Evolutionary conservation across 2,888 invertebrate species (phyloP), one percentile per base, ranked within the genome.

Genomic region (Hipparchia sbordonii): DNA sequence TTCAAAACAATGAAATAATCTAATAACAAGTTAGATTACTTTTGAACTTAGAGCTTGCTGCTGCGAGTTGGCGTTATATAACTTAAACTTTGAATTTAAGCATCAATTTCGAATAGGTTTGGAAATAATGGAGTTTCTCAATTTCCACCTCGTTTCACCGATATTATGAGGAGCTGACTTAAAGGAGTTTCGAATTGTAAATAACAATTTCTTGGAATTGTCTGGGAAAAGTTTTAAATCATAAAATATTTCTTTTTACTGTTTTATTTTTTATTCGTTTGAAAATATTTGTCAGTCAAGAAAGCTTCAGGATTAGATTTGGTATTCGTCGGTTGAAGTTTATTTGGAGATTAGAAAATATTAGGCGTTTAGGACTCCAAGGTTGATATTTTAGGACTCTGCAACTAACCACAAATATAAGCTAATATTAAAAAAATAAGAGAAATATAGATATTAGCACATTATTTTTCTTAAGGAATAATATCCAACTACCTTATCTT

Each of bases 11-110:
- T 13, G 10, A 63, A 63, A 63, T 51, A 63, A 51, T 51, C 48
- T 48, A 63, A 61, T 46, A 61, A 23, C 51, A 65, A 65, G 33
- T 65, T 65, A 12, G 33, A 65, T 65, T 65, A 52, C 63, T 52
- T 65, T 10, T 23, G 23, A 10, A 4, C 51, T 23, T 48, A 6
- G 13, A 6, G 13, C 12, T 13, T 33, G n/a, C 9, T 33, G 59
- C 4, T 33, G 33, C 59, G 59, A 59, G 13, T 33, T 59, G 4
- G 12, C 3, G 5, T 60, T 46, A 2, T 52, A 65, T 33, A 51
- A 65, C 23, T 51, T 48, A 10, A 63, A 63, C 63, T 63, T 65
- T 12, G 51, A 62, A 65, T 48, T 5, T 23, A n/a, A 46, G 51
- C 48, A 33, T 65, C 23, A 23, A 23, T 65, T 52, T 23, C 10